Conservation (phyloP, 2,113 vertebrate genomes). For the Nestor notabilis region DNA sequence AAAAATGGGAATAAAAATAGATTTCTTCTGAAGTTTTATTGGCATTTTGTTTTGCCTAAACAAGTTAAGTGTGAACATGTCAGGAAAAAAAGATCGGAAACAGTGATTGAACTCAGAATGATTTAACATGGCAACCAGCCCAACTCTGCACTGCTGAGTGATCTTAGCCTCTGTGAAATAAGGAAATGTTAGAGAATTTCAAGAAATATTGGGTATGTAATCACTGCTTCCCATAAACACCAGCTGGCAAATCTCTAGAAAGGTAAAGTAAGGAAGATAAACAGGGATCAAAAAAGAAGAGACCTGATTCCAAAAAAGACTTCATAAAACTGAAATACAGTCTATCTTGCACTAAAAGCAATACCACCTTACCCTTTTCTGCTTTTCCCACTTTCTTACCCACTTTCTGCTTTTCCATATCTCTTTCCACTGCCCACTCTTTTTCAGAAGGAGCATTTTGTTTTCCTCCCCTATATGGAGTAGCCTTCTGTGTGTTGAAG, state of each 20-base stretch:
- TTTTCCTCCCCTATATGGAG: background rate
- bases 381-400: background rate
- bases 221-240: background rate
- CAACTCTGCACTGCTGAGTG: background rate
- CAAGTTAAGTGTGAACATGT: slow-evolving; percentile 1
- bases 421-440: background rate
- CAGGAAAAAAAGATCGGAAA: background rate
- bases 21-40: background rate
- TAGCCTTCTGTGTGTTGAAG: slow-evolving; percentile 2
- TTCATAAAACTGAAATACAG: background rate
- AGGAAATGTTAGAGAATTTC: slow-evolving; percentile 24
- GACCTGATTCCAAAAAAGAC: background rate
- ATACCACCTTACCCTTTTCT: background rate
- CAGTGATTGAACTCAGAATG: background rate
- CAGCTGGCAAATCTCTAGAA: background rate
- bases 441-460: background rate
- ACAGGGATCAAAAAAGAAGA: background rate
- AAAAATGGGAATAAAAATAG: background rate
- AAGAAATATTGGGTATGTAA: background rate
- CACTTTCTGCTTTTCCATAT: background rate
- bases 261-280: background rate
- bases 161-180: background rate
- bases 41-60: background rate
- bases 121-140: slow-evolving; percentile 38
- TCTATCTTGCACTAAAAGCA: background rate